Evolutionary conservation across 2,797 vertebrate genomes (phyloP), one percentile per base, ranked within the genome.

Genomic region (Galagoides demidoff): DNA sequence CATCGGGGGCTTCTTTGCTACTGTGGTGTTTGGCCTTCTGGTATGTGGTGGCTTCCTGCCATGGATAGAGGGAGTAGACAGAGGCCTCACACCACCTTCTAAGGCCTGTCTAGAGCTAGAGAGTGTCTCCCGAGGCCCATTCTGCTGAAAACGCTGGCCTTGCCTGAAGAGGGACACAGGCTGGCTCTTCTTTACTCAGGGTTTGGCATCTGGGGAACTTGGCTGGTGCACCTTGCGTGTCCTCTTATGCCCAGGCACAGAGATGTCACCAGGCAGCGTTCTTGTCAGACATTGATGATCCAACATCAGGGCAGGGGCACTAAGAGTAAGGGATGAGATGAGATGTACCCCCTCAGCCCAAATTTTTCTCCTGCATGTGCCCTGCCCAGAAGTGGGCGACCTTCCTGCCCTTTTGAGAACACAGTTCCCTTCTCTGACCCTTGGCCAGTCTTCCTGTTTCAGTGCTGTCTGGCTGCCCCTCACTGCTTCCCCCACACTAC

Each of bases 1-100:
- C 96, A 99, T 99, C 1, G 99, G 99, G 31, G 99, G 99, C 12
- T 99, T 99, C 85, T 99, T 99, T 88, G 85, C 99, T 94, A 99
- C 99, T 0, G 99, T 99, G 25, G 97, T 99, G 52, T 99, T 99
- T 95, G 99, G 99, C 25, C 98, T 99, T 96, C 95, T 99, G 99
- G 99, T 99, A 97, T 98, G 99, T 98, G 31, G 43, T 76, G 77
- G 68, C n/a, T 37, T 10, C 66, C 2, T 11, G 13, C 31, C 29
- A 43, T 49, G 84, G n/a, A 4, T 7, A 17, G n/a, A 7, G 13
- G 25, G 5, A 73, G 29, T 45, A 39, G 37, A 73, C 52, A 64
- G 55, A 66, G 59, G 34, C 16, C 64, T 92, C 49, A 45, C 4
- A 5, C 27, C 11, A 39, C 63, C 59, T 25, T 84, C 57, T 20